phyloP scores from a whole-genome alignment of 2,113 vertebrate species.

The Grallaria varia region DNA sequence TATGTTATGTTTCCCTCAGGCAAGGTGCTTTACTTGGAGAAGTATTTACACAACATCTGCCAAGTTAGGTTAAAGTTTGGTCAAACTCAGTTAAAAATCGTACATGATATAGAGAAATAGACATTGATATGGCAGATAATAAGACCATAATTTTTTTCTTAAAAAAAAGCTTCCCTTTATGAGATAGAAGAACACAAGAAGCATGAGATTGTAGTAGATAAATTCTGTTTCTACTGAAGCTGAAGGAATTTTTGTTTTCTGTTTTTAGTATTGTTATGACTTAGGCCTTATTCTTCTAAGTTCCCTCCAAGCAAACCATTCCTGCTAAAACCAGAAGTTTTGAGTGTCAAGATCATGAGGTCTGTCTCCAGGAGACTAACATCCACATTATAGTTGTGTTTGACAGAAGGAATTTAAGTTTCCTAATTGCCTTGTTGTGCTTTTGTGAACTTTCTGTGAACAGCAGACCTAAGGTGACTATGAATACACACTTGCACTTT shows the following conservation, averaged over 20 bases:
- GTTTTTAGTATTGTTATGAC: neutral
- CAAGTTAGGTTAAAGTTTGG: conserved; percentile 22
- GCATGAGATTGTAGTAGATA: neutral
- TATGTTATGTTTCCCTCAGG: neutral
- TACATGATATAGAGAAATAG: neutral
- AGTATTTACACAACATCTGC: conserved; percentile 33
- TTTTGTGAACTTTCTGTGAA: neutral
- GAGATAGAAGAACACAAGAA: neutral
- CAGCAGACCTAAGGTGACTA: neutral
- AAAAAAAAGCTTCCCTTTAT: neutral
- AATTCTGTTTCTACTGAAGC: neutral
- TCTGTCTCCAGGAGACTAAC: neutral
- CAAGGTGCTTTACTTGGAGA: conserved; percentile 20
- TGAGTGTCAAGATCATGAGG: neutral
- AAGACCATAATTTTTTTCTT: neutral
- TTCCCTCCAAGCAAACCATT: neutral
- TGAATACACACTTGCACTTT: neutral
- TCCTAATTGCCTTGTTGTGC: neutral
- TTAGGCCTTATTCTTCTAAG: neutral
- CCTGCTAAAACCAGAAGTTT: neutral
- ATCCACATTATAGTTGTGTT: neutral
- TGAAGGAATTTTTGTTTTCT: neutral
- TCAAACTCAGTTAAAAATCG: conserved; percentile 1
- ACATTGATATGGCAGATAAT: neutral
- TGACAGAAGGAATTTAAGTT: neutral